These are phyloP conservation scores for Coptotermes formosanus DNA, from an alignment of 1,140 invertebrate genomes.

Conservation along the genomic window DNA sequence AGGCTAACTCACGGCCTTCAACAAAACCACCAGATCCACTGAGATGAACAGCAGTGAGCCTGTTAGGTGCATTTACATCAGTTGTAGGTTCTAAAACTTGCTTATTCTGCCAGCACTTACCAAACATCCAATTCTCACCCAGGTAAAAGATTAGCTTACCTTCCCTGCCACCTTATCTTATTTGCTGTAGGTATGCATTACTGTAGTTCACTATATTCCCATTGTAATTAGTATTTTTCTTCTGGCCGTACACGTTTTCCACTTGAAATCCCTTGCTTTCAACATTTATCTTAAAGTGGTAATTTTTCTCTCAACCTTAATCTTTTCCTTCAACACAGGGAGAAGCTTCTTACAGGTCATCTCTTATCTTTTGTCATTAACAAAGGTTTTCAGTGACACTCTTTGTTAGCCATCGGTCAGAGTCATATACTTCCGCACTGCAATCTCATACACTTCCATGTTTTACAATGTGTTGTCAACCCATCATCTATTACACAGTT, in stretches of 20 bases:
- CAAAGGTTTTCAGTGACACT: background rate
- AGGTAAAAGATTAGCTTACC: background rate
- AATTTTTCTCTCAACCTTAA: background rate
- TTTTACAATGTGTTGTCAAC: no score
- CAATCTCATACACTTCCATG: no score
- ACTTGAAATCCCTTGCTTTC: background rate
- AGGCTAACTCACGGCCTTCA: background rate
- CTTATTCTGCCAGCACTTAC: conserved; percentile 23
- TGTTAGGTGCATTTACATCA: background rate
- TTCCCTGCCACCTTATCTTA: background rate
- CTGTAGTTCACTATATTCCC: background rate
- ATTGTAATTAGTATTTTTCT: conserved; percentile 5
- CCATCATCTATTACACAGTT: no score
- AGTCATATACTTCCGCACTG: background rate
- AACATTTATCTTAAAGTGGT: background rate
- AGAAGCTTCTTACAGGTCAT: background rate
- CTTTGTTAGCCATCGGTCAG: conserved; percentile 9
- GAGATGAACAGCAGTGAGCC: background rate
- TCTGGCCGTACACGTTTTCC: background rate
- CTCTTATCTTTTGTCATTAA: background rate
- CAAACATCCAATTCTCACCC: conserved; percentile 4
- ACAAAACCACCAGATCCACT: background rate
- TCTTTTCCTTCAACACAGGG: conserved; percentile 5
- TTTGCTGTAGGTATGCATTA: background rate
- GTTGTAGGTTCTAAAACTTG: background rate